Evolutionary conservation across 2,888 invertebrate species (phyloP), one percentile per base, ranked within the genome.

Genomic region (Troglohyphantes excavatus): DNA sequence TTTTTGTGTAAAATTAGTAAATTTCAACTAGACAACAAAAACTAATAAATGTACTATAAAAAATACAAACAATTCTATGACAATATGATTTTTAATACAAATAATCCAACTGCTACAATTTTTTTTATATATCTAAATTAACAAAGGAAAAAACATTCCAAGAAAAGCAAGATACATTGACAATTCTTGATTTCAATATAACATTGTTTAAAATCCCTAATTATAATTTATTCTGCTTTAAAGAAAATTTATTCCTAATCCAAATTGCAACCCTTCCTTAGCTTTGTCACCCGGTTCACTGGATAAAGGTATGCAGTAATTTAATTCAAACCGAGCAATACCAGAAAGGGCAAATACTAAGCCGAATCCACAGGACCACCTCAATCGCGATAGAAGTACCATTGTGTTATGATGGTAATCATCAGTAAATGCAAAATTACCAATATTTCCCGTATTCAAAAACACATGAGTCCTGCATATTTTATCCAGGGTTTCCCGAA

Each of bases 261-360:
- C 98, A 93, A 97, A 96, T 94, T 97, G 97, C 92, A 97, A 95
- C 65, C 97, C 97, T 91, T 95, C 95, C 78, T 95, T 92, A 93
- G 94, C 93, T 93, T 93, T 93, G 94, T 98, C 98, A 17, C 95
- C 95, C 90, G 94, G 94, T 91, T 95, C 94, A 91, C 95, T 95
- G 70, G 94, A 94, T 82, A 97, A 92, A 63, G 99, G 99, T 93
- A 97, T 94, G 93, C 97, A 97, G 94, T 99, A 98, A 95, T 99
- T 99, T 81, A 99, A 95, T 95, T 99, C 99, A 82, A 99, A 95
- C 86, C 98, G 95, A n/a, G 98, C 98, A 91, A 96, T 94, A 91
- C 97, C 95, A 92, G 96, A 98, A 86, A 99, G 94, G 91, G 96
- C 95, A 93, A 98, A 94, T 17, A 97, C 97, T 79, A 98, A 93